phyloP scores from a whole-genome alignment of 2,888 invertebrate genomes.

The Leptinotarsa rubiginosa region DNA sequence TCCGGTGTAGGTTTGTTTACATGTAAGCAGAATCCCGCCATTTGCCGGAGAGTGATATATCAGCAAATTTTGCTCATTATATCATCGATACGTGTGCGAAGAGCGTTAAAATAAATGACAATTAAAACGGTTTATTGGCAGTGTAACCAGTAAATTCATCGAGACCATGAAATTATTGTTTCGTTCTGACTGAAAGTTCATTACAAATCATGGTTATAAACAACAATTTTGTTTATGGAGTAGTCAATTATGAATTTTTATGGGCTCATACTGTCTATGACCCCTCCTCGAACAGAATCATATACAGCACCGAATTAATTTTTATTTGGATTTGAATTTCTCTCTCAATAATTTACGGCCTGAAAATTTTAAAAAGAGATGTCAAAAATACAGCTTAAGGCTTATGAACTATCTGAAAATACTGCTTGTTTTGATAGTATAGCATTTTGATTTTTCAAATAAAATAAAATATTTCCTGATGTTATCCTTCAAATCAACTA shows the following conservation, averaged over 20 bases:
- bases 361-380: background rate
- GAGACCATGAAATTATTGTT: constrained; percentile 33
- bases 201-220: constrained; percentile 32
- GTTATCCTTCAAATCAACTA: no score
- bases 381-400: no score
- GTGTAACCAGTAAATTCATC: constrained; percentile 41
- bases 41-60: constrained; percentile 34
- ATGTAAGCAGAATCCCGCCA: constrained; percentile 32
- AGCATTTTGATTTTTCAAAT: no score
- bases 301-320: background rate
- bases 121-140: constrained; percentile 48
- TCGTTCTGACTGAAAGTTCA: constrained; percentile 31
- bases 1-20: constrained; percentile 32
- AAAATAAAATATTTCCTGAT: no score
- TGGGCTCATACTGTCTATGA: background rate
- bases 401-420: no score
- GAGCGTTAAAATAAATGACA: constrained; percentile 48
- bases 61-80: constrained; percentile 44
- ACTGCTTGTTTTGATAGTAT: no score
- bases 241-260: background rate
- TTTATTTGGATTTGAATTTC: background rate
- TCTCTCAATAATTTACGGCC: background rate
- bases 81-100: constrained; percentile 44
- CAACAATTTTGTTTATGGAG: constrained; percentile 27
- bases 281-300: background rate